phyloP scores from a whole-genome alignment of 2,888 invertebrate species.

The Lamproptera curius region DNA sequence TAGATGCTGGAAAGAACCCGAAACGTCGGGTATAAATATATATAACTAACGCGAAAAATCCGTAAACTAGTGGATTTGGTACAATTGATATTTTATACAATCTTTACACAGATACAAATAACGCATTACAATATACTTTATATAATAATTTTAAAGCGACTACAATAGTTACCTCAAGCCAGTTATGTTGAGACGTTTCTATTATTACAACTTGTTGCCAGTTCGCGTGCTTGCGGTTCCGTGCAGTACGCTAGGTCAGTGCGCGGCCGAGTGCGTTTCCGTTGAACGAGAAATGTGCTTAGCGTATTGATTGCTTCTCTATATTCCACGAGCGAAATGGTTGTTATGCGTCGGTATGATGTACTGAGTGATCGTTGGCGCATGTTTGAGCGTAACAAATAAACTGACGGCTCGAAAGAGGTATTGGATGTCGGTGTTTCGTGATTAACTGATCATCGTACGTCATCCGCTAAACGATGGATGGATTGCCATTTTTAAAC shows the following conservation, averaged over 20 bases:
- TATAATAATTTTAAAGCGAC: too few species aligned
- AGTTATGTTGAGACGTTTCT: too few species aligned
- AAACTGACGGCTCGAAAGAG: neutral
- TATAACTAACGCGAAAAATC: too few species aligned
- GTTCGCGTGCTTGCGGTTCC: constrained; percentile 11
- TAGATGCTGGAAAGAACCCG: too few species aligned
- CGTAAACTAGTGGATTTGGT: too few species aligned
- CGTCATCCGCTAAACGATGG: neutral
- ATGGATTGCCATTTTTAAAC: neutral
- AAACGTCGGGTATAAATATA: too few species aligned
- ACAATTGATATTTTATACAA: too few species aligned
- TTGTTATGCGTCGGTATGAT: neutral
- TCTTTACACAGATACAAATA: too few species aligned
- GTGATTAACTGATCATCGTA: neutral
- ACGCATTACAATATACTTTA: too few species aligned
- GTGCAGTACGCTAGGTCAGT: constrained; percentile 32
- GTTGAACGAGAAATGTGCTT: constrained; percentile 40
- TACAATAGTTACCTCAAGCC: too few species aligned
- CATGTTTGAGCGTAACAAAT: neutral
- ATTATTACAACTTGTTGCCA: too few species aligned
- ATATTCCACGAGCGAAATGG: constrained; percentile 32
- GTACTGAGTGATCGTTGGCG: neutral
- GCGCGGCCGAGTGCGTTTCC: too few species aligned
- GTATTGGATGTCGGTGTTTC: neutral
- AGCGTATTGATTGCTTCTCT: constrained; percentile 42